phyloP scores from a whole-genome alignment of 2,113 vertebrate species.

The Zingel zingel region DNA sequence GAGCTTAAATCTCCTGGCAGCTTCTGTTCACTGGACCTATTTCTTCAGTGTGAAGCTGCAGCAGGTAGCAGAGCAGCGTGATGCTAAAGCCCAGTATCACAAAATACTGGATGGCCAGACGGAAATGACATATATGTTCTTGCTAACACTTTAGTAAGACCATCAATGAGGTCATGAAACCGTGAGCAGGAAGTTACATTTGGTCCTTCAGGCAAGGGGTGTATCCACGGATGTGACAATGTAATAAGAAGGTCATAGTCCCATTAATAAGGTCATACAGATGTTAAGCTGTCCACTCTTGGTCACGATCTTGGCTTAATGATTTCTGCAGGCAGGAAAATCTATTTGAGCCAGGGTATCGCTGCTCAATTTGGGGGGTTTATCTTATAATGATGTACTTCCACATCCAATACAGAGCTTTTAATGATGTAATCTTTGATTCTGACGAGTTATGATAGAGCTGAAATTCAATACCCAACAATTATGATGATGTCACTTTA shows the following conservation, averaged over 20 bases:
- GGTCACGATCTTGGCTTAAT: conserved; percentile 33
- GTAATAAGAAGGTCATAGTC: conserved; percentile 46
- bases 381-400: conserved; percentile 29
- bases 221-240: conserved; percentile 17
- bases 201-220: conserved; percentile 47
- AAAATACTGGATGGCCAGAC: background rate
- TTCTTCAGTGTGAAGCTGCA: conserved; percentile 5
- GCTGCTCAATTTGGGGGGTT: conserved; percentile 22
- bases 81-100: background rate
- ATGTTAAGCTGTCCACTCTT: conserved; percentile 52
- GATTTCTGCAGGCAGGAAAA: conserved; percentile 42
- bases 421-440: conserved; percentile 41
- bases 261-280: conserved; percentile 56
- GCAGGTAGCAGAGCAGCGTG: conserved; percentile 14
- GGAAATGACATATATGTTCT: conserved; percentile 17
- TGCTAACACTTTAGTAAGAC: background rate
- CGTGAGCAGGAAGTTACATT: conserved; percentile 48
- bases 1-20: conserved; percentile 38
- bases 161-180: conserved; percentile 48
- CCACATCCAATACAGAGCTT: conserved; percentile 12
- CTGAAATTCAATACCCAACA: conserved; percentile 25
- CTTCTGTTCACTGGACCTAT: conserved; percentile 28
- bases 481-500: conserved; percentile 1
- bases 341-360: conserved; percentile 23
- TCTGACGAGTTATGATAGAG: conserved; percentile 1